phyloP scores from a whole-genome alignment of 2,113 vertebrate genomes.

The Cebidichthys violaceus region DNA sequence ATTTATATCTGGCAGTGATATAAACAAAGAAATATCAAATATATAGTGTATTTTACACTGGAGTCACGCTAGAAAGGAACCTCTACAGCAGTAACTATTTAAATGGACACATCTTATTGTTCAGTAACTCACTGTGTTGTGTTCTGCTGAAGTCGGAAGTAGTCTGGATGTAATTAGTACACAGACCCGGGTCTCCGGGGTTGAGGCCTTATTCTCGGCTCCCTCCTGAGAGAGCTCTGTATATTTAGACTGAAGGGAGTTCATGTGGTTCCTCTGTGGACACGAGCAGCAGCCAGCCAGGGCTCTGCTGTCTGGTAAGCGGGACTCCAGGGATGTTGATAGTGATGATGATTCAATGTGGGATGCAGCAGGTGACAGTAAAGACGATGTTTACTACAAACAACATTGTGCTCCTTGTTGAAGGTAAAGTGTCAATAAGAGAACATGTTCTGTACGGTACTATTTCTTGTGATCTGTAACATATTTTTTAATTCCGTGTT shows the following conservation, averaged over 20 bases:
- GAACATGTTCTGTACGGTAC: not conserved
- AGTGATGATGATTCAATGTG: conserved; percentile 29
- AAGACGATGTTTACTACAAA: conserved; percentile 10
- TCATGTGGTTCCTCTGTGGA: conserved; percentile 49
- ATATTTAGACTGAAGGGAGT: conserved; percentile 75
- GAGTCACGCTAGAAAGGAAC: not conserved
- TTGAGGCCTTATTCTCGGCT: conserved; percentile 47
- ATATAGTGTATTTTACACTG: not conserved
- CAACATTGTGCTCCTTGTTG: not conserved
- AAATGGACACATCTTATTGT: not conserved
- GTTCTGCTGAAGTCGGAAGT: conserved; percentile 49
- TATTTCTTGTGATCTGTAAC: too few species aligned
- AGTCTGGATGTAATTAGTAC: conserved; percentile 62
- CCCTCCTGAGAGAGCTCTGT: conserved; percentile 33
- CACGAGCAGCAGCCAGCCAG: not conserved
- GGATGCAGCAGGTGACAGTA: not conserved
- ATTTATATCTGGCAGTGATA: too few species aligned
- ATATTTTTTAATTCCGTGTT: not conserved
- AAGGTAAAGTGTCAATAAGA: too few species aligned
- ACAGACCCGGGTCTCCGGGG: conserved; percentile 52
- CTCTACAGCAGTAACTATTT: not conserved
- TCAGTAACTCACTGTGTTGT: not conserved
- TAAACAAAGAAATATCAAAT: too few species aligned
- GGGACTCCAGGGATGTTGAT: conserved; percentile 60
- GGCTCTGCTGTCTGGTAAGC: conserved; percentile 55